Evolutionary conservation across 30 jellyfish, hydroid and myxozoan genomes (phyloP), one percentile per base, ranked within the genome.

Genomic region (Hydra vulgaris): DNA sequence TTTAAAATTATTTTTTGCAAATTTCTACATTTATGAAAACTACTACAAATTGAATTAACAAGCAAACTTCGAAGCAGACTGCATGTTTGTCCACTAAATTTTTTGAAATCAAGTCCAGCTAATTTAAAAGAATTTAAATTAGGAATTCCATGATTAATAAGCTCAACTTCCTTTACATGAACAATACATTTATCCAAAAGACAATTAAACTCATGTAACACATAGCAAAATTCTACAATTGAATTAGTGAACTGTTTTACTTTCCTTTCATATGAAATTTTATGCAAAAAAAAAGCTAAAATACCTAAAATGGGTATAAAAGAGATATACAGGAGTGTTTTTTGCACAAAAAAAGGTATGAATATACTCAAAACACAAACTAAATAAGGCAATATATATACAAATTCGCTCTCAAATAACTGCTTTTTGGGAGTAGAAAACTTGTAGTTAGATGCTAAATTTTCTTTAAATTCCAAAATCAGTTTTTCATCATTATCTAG

Each of bases 141-240:
- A 69, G 25, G 27, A 3, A 19, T 69, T 18, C 85, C 85, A 20
- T 54, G 78, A 23, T 78, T 26, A 25, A 78, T 78, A 54, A 78
- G 25, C 54, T 78, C 85, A 22, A 78, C 85, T 61, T 78, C 85
- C 69, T 78, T 78, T 26, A 78, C 4, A 78, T 78, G 85, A 25
- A 18, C 26, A 20, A 78, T 18, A 78, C 61, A 23, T 61, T 78
- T 78, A 78, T 78, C 85, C 21, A 78, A 52, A 53, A 61, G 54
- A 21, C 21, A 15, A n/a, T 78, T 54, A 23, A 53, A 61, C 3
- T 12, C n/a, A 53, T 53, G 20, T 23, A 66, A 52, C 20, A 0
- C 40, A 8, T 78, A 21, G 17, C 26, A 23, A 54, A 78, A 78
- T 17, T 21, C 77, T 54, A 17, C 0, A 18, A 78, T 76, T 8